Conservation (phyloP, 2,888 invertebrate genomes). For the Troides oblongomaculatus region DNA sequence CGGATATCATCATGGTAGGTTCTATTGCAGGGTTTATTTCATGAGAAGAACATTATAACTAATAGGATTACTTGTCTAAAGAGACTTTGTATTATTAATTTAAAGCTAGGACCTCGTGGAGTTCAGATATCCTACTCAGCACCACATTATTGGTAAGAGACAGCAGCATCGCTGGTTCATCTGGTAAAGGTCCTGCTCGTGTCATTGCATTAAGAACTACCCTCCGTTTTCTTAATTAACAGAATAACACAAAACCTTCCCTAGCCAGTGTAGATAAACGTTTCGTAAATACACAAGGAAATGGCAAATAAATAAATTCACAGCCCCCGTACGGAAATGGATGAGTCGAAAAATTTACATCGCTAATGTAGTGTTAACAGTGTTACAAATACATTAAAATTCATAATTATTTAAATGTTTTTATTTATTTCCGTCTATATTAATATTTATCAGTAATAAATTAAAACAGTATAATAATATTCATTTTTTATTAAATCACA, state of each 20-base stretch:
- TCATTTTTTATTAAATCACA: not conserved
- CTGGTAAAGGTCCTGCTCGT: too few species aligned
- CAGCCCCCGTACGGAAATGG: slow-evolving; percentile 11
- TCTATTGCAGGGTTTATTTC: too few species aligned
- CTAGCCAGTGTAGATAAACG: not conserved
- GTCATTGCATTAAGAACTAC: not conserved
- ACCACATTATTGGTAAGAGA: too few species aligned
- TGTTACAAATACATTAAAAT: slow-evolving; percentile 1
- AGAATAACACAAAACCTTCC: not conserved
- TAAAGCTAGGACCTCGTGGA: too few species aligned
- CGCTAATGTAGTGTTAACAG: slow-evolving; percentile 1
- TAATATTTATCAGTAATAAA: not conserved
- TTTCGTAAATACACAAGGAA: not conserved
- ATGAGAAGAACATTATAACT: too few species aligned
- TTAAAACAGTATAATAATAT: not conserved
- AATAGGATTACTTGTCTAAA: too few species aligned
- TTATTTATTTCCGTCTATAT: slow-evolving; percentile 3
- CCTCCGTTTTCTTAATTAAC: not conserved
- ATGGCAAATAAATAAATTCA: not conserved
- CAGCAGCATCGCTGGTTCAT: too few species aligned
- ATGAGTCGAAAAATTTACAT: slow-evolving; percentile 7
- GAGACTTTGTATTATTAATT: too few species aligned
- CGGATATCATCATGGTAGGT: too few species aligned
- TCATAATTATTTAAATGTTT: slow-evolving; percentile 3
- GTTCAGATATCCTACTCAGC: too few species aligned